phyloP scores from a whole-genome alignment of 2,888 invertebrate genomes.

The Portevinia maculata region DNA sequence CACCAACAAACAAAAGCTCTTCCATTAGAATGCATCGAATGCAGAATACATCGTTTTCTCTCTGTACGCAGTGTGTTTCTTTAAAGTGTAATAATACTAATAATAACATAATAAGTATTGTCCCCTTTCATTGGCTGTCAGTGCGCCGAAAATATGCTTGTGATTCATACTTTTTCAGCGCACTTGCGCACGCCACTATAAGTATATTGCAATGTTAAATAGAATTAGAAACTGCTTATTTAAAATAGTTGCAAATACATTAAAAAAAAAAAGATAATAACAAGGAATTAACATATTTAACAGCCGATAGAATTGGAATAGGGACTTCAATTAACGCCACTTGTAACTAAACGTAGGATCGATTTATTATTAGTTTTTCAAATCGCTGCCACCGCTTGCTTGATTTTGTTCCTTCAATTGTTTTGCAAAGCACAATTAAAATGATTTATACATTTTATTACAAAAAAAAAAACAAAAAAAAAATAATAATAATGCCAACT shows the following conservation, averaged over 20 bases:
- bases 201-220: background rate
- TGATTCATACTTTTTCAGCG: background rate
- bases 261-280: background rate
- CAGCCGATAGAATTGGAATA: slow-evolving; percentile 35
- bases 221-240: slow-evolving; percentile 3
- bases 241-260: slow-evolving; percentile 2
- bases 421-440: slow-evolving; percentile 23
- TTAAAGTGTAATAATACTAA: too few relatives aligned
- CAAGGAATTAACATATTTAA: slow-evolving; percentile 42
- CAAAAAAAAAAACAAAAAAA: slow-evolving; percentile 13
- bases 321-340: slow-evolving; percentile 33
- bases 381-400: slow-evolving; percentile 38
- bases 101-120: too few relatives aligned
- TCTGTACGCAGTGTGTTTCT: too few relatives aligned
- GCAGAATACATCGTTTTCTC: too few relatives aligned
- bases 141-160: background rate
- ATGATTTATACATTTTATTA: background rate
- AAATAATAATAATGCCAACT: slow-evolving; percentile 9
- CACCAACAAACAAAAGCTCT: too few relatives aligned
- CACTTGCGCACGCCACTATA: background rate
- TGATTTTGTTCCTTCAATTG: slow-evolving; percentile 28
- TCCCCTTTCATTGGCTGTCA: background rate
- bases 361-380: slow-evolving; percentile 9
- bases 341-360: slow-evolving; percentile 1
- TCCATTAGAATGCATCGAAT: too few relatives aligned